Evolutionary conservation across 2,113 vertebrate genomes (phyloP).

Genomic region (Pyrgilauda ruficollis): DNA sequence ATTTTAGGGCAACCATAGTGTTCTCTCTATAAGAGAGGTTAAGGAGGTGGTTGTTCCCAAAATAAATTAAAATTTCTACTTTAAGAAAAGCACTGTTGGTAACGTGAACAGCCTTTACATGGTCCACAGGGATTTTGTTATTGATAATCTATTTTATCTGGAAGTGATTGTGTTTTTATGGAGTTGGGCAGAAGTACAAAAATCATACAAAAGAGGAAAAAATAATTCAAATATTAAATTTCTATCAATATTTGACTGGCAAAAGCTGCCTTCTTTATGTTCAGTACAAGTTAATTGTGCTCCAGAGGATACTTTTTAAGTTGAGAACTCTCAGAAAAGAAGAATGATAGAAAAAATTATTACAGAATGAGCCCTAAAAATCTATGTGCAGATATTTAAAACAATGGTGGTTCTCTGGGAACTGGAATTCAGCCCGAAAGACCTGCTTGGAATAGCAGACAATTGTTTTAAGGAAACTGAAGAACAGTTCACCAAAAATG

Average conservation of each 20-base stretch:
- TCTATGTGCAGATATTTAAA: conserved; percentile 24
- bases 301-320: conserved; percentile 1
- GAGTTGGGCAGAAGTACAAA: not conserved
- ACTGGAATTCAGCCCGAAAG: not conserved
- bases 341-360: not conserved
- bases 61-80: not conserved
- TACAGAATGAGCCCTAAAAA: not conserved
- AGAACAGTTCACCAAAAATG: not conserved
- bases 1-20: not conserved
- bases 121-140: not conserved
- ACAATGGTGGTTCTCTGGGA: not conserved
- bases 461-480: conserved; percentile 7
- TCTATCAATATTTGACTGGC: not conserved
- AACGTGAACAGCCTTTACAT: not conserved
- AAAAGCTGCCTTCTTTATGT: not conserved
- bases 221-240: not conserved
- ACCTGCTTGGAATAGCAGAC: not conserved
- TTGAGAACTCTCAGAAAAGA: not conserved
- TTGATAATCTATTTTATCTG: not conserved
- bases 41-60: not conserved
- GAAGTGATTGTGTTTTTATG: not conserved
- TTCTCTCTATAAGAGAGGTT: not conserved
- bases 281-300: not conserved
- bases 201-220: not conserved
- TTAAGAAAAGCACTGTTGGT: not conserved